A percentile compares a stretch with the other conserved stretches of the same genome.
Conservation (phyloP, 2,113 vertebrate species). For the Passer montanus region DNA sequence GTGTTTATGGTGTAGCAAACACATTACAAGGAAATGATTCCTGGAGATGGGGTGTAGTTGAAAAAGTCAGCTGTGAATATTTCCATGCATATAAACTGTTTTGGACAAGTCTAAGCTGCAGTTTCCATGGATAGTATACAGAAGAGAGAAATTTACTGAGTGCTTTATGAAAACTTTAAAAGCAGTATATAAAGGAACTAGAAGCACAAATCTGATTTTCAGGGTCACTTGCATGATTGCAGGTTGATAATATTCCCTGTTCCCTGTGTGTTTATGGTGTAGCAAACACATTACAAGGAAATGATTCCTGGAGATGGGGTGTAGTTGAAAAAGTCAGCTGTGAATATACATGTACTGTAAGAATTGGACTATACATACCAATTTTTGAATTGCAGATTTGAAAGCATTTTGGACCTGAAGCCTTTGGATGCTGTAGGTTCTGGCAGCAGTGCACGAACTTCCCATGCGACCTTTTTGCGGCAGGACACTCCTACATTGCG, state of each 20-base stretch:
- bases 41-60: neutral
- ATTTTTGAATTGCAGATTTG: constrained; percentile 76
- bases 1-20: neutral
- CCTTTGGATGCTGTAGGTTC: constrained; percentile 72
- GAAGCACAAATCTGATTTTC: neutral
- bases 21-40: neutral
- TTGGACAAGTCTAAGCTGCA: neutral
- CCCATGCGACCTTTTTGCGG: constrained; percentile 72
- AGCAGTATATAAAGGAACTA: neutral
- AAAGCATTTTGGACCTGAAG: constrained; percentile 88
- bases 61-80: neutral
- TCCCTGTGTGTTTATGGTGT: neutral
- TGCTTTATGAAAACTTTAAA: neutral
- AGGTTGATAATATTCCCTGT: neutral
- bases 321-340: neutral
- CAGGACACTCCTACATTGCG: constrained; percentile 80
- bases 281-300: neutral
- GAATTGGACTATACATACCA: neutral
- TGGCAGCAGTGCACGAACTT: constrained; percentile 77
- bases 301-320: neutral
- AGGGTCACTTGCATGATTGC: neutral
- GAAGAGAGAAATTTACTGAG: neutral
- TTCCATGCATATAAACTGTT: too few relatives aligned
- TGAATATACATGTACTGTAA: neutral
- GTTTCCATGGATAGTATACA: neutral